Evolutionary conservation across 2,113 vertebrate species (phyloP).

Genomic region (Nasalis larvatus): DNA sequence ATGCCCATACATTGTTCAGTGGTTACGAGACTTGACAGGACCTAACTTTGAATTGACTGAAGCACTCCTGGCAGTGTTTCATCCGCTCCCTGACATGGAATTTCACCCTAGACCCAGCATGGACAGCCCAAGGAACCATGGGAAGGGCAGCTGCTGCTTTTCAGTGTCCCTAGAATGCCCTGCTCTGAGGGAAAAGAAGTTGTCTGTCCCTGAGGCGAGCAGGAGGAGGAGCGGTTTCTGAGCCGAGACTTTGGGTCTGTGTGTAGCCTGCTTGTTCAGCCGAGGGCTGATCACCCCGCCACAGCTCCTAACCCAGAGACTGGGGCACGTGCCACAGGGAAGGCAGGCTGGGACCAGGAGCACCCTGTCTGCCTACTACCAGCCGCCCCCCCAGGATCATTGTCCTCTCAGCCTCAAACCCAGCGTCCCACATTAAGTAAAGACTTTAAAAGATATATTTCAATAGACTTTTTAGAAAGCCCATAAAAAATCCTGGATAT

Average conservation of each 20-base stretch:
- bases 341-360: background rate
- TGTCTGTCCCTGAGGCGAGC: background rate
- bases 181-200: background rate
- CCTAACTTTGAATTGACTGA: constrained; percentile 56
- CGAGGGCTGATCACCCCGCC: background rate
- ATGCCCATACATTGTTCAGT: constrained; percentile 27
- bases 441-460: constrained; percentile 51
- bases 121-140: background rate
- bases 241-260: background rate
- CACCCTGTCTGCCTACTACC: background rate
- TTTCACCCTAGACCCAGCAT: background rate
- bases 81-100: constrained; percentile 26
- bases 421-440: background rate
- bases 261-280: background rate
- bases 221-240: background rate
- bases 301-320: background rate
- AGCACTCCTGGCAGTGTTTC: constrained; percentile 38
- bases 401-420: background rate
- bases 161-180: background rate
- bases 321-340: background rate
- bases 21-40: constrained; percentile 49
- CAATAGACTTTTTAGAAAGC: constrained; percentile 58
- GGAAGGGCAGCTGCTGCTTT: background rate
- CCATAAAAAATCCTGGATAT: constrained; percentile 38
- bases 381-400: background rate